Percentiles rank a stretch among this genome's conserved stretches.
Evolutionary conservation across 2,113 vertebrate genomes (phyloP).

Genomic region (Anguilla rostrata): DNA sequence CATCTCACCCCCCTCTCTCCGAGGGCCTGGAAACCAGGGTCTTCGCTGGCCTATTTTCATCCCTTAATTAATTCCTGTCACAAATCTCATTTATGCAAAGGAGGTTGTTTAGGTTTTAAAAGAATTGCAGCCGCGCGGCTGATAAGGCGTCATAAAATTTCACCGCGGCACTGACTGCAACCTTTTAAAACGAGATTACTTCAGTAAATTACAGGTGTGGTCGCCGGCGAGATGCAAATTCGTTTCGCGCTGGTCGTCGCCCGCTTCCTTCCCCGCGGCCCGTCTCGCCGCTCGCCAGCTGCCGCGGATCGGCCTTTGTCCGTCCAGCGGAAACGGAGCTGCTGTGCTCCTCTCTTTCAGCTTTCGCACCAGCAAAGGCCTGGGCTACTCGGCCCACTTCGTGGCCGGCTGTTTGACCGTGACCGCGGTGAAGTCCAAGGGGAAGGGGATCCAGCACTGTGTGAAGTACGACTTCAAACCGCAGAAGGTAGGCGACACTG

Average conservation of each 20-base stretch:
- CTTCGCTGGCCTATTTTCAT: conserved; percentile 49
- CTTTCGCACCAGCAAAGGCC: conserved; percentile 96
- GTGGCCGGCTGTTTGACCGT: conserved; percentile 94
- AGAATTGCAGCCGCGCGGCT: conserved; percentile 35
- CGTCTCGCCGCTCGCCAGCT: background rate
- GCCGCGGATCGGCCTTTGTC: no score
- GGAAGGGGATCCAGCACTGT: conserved; percentile 98
- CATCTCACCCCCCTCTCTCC: conserved; percentile 23
- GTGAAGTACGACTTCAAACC: conserved; percentile 99
- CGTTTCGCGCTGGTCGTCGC: background rate
- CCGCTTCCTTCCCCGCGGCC: background rate
- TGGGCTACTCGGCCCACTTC: conserved; percentile 98
- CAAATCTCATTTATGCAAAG: conserved; percentile 52
- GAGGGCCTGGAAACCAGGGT: conserved; percentile 35
- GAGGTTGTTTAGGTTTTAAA: conserved; percentile 43
- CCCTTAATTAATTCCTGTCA: conserved; percentile 55
- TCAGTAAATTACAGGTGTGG: background rate
- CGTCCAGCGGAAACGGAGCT: background rate
- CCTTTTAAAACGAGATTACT: conserved; percentile 35
- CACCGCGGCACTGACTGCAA: conserved; percentile 32
- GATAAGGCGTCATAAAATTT: conserved; percentile 41
- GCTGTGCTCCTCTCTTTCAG: conserved; percentile 55
- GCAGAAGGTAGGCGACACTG: conserved; percentile 80
- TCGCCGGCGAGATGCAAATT: background rate
- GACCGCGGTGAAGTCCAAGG: conserved; percentile 96